Evolutionary conservation across 30 jellyfish, hydroid and myxozoan species (phyloP).

Genomic region (Turritopsis rubra): DNA sequence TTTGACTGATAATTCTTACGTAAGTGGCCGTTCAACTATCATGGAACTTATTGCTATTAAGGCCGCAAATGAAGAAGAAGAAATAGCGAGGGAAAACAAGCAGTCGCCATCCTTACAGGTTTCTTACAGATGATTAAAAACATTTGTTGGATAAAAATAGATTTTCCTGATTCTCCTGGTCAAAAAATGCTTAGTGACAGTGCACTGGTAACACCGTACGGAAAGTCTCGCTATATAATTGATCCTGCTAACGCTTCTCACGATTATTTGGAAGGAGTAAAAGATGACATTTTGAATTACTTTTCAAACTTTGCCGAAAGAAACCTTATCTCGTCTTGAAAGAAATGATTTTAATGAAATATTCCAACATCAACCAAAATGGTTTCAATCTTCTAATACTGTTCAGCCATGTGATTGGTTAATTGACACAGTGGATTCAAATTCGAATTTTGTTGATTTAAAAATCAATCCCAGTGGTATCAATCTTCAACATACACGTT

Average conservation of each 20-base stretch:
- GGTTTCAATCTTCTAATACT: background rate
- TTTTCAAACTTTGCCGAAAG: background rate
- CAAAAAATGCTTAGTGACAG: too few species aligned
- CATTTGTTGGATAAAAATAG: background rate
- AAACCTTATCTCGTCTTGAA: background rate
- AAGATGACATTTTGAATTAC: background rate
- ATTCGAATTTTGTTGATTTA: background rate
- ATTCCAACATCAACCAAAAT: constrained; percentile 1
- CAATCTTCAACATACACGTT: background rate
- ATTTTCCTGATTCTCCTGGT: background rate
- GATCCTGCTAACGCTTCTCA: constrained; percentile 8
- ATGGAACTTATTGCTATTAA: constrained; percentile 4
- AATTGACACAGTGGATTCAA: background rate
- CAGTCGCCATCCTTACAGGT: background rate
- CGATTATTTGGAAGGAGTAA: background rate
- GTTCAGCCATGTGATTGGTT: constrained; percentile 1
- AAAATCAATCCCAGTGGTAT: background rate
- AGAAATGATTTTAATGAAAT: background rate
- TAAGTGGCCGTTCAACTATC: constrained; percentile 16
- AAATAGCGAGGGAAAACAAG: background rate
- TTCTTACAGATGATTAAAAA: background rate
- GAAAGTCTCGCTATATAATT: constrained; percentile 13
- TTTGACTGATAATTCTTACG: background rate
- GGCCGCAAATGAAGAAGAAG: background rate
- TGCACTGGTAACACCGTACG: too few species aligned